Conservation (phyloP, 2,797 vertebrate species). For the Malacoraja senta region DNA sequence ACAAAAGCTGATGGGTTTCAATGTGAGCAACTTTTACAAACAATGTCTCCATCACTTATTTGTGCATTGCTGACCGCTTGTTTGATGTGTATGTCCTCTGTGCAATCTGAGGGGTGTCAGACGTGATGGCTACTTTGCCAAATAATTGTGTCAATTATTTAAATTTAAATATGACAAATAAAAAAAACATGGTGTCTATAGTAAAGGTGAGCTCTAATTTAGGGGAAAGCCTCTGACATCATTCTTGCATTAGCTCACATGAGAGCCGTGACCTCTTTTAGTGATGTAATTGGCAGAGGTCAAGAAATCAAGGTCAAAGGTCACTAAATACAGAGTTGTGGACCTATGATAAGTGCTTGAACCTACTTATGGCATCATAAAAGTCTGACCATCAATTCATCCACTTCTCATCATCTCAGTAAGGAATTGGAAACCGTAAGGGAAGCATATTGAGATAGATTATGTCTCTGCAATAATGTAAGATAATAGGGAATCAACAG, state of each 20-base stretch:
- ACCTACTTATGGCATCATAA: background rate
- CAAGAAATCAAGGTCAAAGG: background rate
- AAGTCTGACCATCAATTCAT: background rate
- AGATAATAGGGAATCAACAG: background rate
- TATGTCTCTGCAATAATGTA: background rate
- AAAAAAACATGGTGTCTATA: too few species aligned
- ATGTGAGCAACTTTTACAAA: background rate
- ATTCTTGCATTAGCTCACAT: background rate
- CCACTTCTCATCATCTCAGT: background rate
- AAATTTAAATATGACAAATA: background rate
- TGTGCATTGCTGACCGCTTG: background rate
- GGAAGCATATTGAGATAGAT: background rate
- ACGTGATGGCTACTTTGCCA: background rate
- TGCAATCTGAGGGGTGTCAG: background rate
- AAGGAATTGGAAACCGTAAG: background rate
- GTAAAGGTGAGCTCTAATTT: background rate
- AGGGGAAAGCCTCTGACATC: background rate
- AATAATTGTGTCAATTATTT: background rate
- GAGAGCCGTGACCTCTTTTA: background rate
- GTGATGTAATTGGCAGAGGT: too few species aligned
- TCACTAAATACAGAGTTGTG: background rate
- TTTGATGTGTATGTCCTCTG: background rate
- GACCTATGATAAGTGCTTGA: background rate
- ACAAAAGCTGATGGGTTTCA: background rate
- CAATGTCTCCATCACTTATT: background rate